Evolutionary conservation across 2,113 vertebrate species (phyloP).

Genomic region (Colistium nudipinnis): DNA sequence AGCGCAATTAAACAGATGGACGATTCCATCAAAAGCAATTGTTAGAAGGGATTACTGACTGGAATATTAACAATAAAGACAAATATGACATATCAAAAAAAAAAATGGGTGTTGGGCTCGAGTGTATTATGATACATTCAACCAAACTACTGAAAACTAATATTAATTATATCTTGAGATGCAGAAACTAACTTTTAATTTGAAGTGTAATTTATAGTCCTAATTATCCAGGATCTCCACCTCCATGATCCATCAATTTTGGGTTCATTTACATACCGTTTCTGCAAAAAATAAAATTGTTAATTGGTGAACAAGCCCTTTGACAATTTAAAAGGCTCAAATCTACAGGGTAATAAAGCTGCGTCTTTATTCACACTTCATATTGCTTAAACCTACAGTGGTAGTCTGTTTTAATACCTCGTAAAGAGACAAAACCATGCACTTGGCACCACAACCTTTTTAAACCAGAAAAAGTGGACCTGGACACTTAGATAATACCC

Average conservation of each 20-base stretch:
- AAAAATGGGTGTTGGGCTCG: not conserved
- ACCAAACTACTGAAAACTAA: too few relatives aligned
- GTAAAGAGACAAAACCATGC: not conserved
- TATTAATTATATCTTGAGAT: too few relatives aligned
- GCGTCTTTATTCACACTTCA: not conserved
- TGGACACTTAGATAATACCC: not conserved
- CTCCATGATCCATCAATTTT: too few relatives aligned
- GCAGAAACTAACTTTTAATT: not conserved
- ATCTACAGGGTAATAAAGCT: not conserved
- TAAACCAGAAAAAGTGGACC: not conserved
- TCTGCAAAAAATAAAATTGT: too few relatives aligned
- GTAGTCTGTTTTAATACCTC: not conserved
- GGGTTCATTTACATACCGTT: too few relatives aligned
- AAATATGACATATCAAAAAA: constrained; percentile 35
- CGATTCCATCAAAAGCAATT: constrained; percentile 70
- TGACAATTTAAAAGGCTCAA: not conserved
- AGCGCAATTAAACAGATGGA: constrained; percentile 77
- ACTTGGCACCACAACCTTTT: not conserved
- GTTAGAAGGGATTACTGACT: constrained; percentile 54
- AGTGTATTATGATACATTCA: too few relatives aligned
- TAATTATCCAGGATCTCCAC: too few relatives aligned
- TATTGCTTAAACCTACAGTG: constrained; percentile 1
- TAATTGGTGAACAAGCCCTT: not conserved
- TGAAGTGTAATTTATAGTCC: too few relatives aligned
- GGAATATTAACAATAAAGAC: constrained; percentile 69